Percentiles rank a stretch among this genome's conserved stretches.
These are phyloP conservation scores for Cheilosia impressa DNA, from an alignment of 2,888 invertebrate genomes.

Conservation along the genomic window DNA sequence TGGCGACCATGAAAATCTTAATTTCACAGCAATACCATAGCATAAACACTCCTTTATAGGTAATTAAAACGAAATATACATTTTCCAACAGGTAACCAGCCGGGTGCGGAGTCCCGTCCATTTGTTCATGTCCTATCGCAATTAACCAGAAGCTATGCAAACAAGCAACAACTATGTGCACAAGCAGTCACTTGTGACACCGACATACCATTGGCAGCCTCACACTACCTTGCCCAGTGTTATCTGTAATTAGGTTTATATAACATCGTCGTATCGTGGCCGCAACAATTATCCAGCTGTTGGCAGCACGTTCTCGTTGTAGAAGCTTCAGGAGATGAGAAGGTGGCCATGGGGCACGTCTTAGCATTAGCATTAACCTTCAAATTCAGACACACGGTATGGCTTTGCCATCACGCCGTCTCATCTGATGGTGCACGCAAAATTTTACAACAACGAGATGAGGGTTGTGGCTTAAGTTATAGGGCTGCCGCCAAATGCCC, in stretches of 20 bases:
- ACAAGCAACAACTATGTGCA: conserved; percentile 44
- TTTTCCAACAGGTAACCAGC: conserved; percentile 57
- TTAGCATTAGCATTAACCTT: conserved; percentile 40
- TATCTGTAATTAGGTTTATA: conserved; percentile 60
- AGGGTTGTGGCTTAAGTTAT: background rate
- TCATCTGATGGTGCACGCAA: conserved; percentile 20
- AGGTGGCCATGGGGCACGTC: conserved; percentile 40
- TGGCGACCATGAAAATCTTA: conserved; percentile 54
- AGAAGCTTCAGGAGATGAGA: conserved; percentile 1
- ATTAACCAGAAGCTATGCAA: conserved; percentile 46
- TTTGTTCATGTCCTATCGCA: conserved; percentile 58
- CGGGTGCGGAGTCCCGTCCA: background rate
- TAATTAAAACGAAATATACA: conserved; percentile 67
- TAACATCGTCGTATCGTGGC: conserved; percentile 43
- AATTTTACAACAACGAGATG: conserved; percentile 5
- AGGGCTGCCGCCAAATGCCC: conserved; percentile 24
- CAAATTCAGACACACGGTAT: background rate
- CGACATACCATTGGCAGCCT: conserved; percentile 31
- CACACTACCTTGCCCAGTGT: conserved; percentile 43
- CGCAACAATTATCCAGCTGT: conserved; percentile 38
- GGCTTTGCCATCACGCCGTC: background rate
- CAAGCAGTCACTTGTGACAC: conserved; percentile 32
- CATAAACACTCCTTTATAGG: conserved; percentile 60
- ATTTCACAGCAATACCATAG: conserved; percentile 54
- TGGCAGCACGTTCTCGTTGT: conserved; percentile 21